These are phyloP conservation scores for Girardinus metallicus DNA, from an alignment of 2,797 vertebrate genomes.

Conservation along the genomic window DNA sequence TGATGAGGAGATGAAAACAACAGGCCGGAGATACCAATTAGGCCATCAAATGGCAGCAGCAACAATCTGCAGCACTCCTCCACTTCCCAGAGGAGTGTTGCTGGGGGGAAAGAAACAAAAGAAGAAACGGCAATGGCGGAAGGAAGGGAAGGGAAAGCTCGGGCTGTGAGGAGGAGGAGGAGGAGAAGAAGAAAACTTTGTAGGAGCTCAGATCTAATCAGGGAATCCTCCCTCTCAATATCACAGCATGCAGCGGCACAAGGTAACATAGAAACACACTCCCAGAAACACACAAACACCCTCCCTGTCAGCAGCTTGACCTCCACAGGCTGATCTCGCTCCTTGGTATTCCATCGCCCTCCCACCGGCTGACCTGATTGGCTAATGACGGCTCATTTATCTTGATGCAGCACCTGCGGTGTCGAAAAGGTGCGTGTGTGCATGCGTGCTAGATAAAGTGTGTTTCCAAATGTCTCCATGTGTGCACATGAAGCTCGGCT, in stretches of 20 bases:
- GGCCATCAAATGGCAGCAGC: constrained; percentile 50
- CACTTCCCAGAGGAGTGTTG: constrained; percentile 55
- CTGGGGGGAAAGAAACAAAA: constrained; percentile 25
- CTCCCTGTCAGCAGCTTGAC: constrained; percentile 63
- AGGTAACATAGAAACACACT: constrained; percentile 22
- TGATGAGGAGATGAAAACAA: constrained; percentile 65
- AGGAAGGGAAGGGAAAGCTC: constrained; percentile 27
- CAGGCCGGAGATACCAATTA: constrained; percentile 63
- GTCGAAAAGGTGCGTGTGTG: constrained; percentile 33
- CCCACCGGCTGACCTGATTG: constrained; percentile 78
- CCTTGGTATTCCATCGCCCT: constrained; percentile 65
- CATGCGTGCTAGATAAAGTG: constrained; percentile 7
- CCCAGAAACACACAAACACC: constrained; percentile 40
- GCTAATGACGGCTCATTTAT: constrained; percentile 82
- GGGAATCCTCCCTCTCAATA: constrained; percentile 70
- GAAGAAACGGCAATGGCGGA: constrained; percentile 19
- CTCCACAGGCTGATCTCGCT: constrained; percentile 67
- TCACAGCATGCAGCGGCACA: constrained; percentile 27
- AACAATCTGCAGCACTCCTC: constrained; percentile 54
- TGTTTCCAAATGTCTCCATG: constrained; percentile 14
- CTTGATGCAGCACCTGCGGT: constrained; percentile 79
- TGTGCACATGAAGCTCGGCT: constrained; percentile 30
- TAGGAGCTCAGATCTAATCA: constrained; percentile 72
- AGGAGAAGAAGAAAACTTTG: constrained; percentile 41
- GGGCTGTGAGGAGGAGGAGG: constrained; percentile 24